Conservation (phyloP, 1,140 invertebrate species). For the Hylaeus anthracinus region DNA sequence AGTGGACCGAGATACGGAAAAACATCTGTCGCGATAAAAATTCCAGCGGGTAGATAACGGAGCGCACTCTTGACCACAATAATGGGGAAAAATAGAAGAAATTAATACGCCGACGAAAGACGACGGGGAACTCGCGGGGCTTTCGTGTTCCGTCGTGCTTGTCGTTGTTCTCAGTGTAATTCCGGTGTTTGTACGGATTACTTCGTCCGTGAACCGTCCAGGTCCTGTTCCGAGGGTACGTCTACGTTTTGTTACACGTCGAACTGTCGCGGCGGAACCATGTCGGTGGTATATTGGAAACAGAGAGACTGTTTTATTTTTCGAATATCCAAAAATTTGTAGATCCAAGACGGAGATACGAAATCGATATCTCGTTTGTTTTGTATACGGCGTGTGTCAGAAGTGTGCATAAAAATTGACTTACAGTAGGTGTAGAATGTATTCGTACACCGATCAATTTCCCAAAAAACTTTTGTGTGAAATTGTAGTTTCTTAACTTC, state of each 20-base stretch:
- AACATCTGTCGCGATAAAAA: background rate
- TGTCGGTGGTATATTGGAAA: no score
- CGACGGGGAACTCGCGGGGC: background rate
- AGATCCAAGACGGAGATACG: no score
- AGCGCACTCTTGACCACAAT: constrained; percentile 24
- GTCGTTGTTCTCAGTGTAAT: background rate
- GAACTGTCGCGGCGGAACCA: background rate
- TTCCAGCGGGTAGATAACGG: background rate
- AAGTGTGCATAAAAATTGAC: no score
- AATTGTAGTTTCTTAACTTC: no score
- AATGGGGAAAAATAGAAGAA: background rate
- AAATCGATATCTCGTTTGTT: no score
- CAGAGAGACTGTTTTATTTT: no score
- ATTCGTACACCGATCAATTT: no score
- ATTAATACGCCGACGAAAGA: background rate
- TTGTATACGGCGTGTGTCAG: no score
- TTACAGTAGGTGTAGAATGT: no score
- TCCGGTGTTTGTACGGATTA: constrained; percentile 3
- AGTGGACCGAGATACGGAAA: background rate
- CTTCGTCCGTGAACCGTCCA: background rate
- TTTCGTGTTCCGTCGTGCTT: background rate
- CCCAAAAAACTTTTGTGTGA: no score
- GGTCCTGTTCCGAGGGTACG: background rate
- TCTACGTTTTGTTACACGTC: constrained; percentile 8
- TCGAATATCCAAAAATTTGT: no score